These are phyloP conservation scores for Stichodactyla mertensii DNA, from an alignment of 64 coral and sea anemone genomes.

Conservation along the genomic window DNA sequence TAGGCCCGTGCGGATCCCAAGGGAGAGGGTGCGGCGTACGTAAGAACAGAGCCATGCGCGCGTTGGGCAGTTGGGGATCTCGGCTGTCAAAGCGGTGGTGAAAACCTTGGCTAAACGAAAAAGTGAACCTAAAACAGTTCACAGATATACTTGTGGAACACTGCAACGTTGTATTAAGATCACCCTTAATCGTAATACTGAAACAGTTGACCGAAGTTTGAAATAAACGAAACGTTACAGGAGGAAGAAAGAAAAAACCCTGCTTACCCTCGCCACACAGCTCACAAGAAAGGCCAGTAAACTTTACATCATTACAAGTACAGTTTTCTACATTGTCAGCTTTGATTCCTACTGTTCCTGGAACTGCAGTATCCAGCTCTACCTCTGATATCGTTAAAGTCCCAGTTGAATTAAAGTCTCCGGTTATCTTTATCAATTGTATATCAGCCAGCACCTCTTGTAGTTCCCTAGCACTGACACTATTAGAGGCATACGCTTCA, in stretches of 20 bases:
- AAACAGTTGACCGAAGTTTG: too few species aligned
- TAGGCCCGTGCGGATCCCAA: too few species aligned
- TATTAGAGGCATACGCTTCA: constrained; percentile 36
- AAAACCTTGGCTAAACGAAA: too few species aligned
- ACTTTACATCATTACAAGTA: constrained; percentile 59
- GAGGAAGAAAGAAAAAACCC: not conserved
- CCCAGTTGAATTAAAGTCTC: constrained; percentile 39
- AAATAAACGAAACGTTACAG: not conserved
- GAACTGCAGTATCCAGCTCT: constrained; percentile 37
- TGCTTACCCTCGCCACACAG: constrained; percentile 71
- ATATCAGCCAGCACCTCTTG: constrained; percentile 63
- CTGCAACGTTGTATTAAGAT: too few species aligned
- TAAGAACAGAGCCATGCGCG: too few species aligned
- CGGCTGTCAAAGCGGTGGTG: too few species aligned
- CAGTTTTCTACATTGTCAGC: constrained; percentile 91
- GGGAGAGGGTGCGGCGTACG: too few species aligned
- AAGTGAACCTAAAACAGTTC: too few species aligned
- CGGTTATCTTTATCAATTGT: constrained; percentile 14
- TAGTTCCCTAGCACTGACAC: constrained; percentile 32
- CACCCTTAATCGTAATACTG: too few species aligned
- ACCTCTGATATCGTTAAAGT: constrained; percentile 24
- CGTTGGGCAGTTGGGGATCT: too few species aligned
- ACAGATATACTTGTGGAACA: too few species aligned
- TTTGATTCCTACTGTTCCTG: constrained; percentile 24
- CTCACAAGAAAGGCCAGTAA: constrained; percentile 81